Evolutionary conservation across 1,140 invertebrate genomes (phyloP).

Genomic region (Plutomurus gul): DNA sequence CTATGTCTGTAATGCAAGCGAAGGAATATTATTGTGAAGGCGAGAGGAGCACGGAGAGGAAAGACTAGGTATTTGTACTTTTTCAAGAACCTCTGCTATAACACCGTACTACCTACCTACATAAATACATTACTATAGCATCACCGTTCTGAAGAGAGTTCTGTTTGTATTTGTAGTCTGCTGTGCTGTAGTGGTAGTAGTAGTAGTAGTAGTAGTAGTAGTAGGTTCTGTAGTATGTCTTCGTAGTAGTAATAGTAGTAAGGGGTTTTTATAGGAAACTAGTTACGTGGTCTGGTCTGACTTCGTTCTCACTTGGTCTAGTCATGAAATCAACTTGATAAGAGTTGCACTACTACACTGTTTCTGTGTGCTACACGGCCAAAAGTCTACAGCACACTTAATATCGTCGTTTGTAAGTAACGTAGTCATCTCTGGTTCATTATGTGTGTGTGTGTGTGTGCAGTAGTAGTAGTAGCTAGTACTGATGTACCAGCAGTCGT

Average conservation of each 20-base stretch:
- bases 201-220: neutral
- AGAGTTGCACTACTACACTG: no score
- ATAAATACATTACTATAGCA: no score
- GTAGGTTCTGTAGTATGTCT: neutral
- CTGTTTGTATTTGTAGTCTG: neutral
- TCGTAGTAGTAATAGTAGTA: neutral
- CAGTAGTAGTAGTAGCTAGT: neutral
- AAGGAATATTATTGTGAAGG: no score
- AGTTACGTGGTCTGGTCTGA: constrained; percentile 5
- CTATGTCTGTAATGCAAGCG: no score
- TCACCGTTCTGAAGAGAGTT: no score
- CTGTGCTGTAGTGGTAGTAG: neutral
- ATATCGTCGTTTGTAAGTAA: neutral
- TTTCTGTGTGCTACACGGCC: neutral
- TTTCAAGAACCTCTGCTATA: no score
- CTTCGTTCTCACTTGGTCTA: neutral
- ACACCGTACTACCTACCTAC: no score
- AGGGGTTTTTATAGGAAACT: constrained; percentile 1
- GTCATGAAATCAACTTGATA: neutral
- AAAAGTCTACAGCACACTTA: no score
- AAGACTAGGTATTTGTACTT: no score
- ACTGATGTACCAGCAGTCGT: no score
- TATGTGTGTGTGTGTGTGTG: neutral
- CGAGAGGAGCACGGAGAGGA: no score
- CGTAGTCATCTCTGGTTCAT: neutral